phyloP scores from a whole-genome alignment of 2,113 vertebrate genomes.

The Chaenocephalus aceratus region DNA sequence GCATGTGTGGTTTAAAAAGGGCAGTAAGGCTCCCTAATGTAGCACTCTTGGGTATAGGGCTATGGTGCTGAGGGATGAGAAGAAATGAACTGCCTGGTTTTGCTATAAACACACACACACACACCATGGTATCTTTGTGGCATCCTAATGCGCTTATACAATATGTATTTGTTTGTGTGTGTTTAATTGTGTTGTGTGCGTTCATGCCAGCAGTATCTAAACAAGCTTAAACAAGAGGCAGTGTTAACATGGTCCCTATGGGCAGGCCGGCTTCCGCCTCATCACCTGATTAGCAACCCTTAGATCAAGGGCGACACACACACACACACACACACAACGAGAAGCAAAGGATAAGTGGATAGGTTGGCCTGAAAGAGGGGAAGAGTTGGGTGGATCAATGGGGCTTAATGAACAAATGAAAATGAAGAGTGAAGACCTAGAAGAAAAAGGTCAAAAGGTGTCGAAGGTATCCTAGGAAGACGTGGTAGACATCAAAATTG shows the following conservation, averaged over 20 bases:
- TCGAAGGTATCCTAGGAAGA: not conserved
- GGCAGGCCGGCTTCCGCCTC: constrained; percentile 17
- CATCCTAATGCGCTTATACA: not conserved
- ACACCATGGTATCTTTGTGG: not conserved
- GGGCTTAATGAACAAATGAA: not conserved
- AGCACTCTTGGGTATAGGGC: not conserved
- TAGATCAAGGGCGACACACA: not conserved
- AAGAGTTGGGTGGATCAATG: constrained; percentile 30
- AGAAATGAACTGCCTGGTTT: constrained; percentile 41
- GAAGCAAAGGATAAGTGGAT: not conserved
- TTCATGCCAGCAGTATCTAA: constrained; percentile 24
- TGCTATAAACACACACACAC: no score
- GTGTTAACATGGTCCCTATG: not conserved
- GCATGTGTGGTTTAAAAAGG: constrained; percentile 16
- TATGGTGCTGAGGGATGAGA: not conserved
- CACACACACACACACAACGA: not conserved
- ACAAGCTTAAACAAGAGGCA: constrained; percentile 35
- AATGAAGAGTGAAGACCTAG: not conserved
- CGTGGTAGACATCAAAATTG: not conserved
- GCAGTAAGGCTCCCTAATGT: not conserved
- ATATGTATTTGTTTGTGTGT: not conserved
- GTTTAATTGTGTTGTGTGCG: not conserved
- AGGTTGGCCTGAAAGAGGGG: not conserved
- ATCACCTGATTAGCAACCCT: constrained; percentile 43
- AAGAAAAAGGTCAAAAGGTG: not conserved